Percentiles rank a stretch among this genome's conserved stretches.
These are phyloP conservation scores for Clarias gariepinus DNA, from an alignment of 2,113 vertebrate species.

Conservation along the genomic window DNA sequence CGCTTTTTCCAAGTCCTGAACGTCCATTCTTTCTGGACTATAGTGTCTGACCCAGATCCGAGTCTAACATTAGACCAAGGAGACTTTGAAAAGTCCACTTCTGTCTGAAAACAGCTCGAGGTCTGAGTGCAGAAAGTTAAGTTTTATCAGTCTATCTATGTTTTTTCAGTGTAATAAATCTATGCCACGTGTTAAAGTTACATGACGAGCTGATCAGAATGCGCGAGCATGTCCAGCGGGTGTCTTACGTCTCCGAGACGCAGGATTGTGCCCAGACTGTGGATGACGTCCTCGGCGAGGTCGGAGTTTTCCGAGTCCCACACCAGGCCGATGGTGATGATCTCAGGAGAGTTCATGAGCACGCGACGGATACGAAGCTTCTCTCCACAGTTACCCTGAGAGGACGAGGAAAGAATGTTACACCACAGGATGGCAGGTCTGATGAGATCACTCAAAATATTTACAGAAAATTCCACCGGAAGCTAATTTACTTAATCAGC, in stretches of 20 bases:
- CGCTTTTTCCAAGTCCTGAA: not conserved
- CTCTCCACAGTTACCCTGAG: slow-evolving; percentile 92
- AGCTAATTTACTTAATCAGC: not conserved
- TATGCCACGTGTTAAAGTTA: no score
- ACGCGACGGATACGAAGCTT: slow-evolving; percentile 91
- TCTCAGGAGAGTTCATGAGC: slow-evolving; percentile 93
- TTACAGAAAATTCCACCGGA: not conserved
- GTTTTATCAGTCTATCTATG: not conserved
- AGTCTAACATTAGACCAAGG: slow-evolving; percentile 26
- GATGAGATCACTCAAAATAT: not conserved
- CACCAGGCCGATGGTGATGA: slow-evolving; percentile 94
- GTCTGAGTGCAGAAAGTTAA: not conserved
- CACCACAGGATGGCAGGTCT: not conserved
- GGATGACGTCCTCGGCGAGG: slow-evolving; percentile 94
- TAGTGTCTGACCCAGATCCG: slow-evolving; percentile 10
- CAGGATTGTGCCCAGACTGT: slow-evolving; percentile 92
- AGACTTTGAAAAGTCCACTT: not conserved
- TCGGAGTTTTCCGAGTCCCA: slow-evolving; percentile 97
- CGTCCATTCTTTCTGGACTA: not conserved
- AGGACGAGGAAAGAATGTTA: slow-evolving; percentile 20
- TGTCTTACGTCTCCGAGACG: slow-evolving; percentile 88
- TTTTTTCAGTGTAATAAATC: not conserved
- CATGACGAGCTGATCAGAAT: not conserved
- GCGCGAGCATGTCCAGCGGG: not conserved
- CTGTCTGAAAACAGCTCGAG: slow-evolving; percentile 4